These are phyloP conservation scores for Chrysodeixis includens DNA, from an alignment of 2,888 invertebrate genomes.

Conservation along the genomic window DNA sequence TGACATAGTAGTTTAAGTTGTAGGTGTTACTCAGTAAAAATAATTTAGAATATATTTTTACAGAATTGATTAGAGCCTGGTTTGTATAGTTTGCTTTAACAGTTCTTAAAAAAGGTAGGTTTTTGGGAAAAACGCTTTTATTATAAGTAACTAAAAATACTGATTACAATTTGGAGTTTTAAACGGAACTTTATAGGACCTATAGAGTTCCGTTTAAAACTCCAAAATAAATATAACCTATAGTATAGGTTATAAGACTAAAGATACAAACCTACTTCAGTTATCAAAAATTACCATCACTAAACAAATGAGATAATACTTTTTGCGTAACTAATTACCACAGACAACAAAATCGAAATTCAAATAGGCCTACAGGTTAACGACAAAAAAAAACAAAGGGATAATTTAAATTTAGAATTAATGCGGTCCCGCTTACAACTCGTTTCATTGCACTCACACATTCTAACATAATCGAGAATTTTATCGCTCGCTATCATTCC, in stretches of 20 bases:
- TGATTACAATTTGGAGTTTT: too few relatives aligned
- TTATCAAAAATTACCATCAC: not conserved
- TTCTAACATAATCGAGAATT: slow-evolving; percentile 78
- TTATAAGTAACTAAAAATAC: too few relatives aligned
- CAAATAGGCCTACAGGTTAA: slow-evolving; percentile 47
- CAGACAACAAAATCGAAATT: slow-evolving; percentile 24
- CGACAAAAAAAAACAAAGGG: slow-evolving; percentile 41
- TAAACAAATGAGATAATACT: not conserved
- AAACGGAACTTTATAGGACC: too few relatives aligned
- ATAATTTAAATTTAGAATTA: slow-evolving; percentile 57
- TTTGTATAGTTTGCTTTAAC: too few relatives aligned
- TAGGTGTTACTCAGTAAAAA: too few relatives aligned
- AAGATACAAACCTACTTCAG: not conserved
- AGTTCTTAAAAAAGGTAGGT: too few relatives aligned
- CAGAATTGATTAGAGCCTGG: too few relatives aligned
- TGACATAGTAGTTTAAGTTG: too few relatives aligned
- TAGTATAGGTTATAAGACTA: not conserved
- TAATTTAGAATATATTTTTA: too few relatives aligned
- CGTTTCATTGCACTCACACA: slow-evolving; percentile 62
- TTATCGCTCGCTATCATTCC: slow-evolving; percentile 87
- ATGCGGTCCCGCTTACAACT: slow-evolving; percentile 59
- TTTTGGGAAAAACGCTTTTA: too few relatives aligned
- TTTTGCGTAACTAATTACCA: slow-evolving; percentile 8
- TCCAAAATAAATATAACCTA: too few relatives aligned
- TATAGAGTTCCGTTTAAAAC: too few relatives aligned